These are phyloP conservation scores for Zonotrichia albicollis DNA, from an alignment of 2,797 vertebrate genomes.

Conservation along the genomic window DNA sequence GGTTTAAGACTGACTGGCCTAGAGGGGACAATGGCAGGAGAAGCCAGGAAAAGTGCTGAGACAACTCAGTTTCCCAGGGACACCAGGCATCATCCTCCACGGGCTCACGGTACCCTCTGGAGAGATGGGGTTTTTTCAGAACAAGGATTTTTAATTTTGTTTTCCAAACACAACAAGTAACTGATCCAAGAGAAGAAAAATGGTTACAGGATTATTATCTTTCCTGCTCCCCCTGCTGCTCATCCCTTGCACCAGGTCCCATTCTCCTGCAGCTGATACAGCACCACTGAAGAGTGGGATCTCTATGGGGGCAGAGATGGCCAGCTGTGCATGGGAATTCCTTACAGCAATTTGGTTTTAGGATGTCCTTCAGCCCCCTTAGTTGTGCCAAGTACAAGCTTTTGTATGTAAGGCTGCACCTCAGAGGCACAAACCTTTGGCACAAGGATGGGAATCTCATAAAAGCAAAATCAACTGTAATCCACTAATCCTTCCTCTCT, in stretches of 20 bases:
- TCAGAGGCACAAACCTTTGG: background rate
- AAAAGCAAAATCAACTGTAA: background rate
- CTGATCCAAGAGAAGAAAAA: background rate
- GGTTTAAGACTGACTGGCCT: background rate
- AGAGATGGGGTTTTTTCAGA: background rate
- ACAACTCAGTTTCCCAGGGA: background rate
- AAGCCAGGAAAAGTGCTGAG: background rate
- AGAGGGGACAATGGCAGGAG: background rate
- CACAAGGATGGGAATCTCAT: background rate
- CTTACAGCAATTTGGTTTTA: background rate
- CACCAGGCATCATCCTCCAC: background rate
- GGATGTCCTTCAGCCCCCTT: background rate
- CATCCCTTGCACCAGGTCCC: background rate
- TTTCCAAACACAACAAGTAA: background rate
- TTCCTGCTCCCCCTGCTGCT: background rate
- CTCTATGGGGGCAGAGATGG: background rate
- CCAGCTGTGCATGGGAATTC: background rate
- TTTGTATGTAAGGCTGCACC: background rate
- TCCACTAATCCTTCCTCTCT: background rate
- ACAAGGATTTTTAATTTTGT: background rate
- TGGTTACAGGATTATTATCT: background rate
- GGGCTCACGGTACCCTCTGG: background rate
- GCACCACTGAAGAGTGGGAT: background rate
- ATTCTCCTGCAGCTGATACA: background rate
- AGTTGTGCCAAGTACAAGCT: background rate